These are phyloP conservation scores for Parnassius mnemosyne DNA, from an alignment of 2,888 invertebrate genomes.

Conservation along the genomic window DNA sequence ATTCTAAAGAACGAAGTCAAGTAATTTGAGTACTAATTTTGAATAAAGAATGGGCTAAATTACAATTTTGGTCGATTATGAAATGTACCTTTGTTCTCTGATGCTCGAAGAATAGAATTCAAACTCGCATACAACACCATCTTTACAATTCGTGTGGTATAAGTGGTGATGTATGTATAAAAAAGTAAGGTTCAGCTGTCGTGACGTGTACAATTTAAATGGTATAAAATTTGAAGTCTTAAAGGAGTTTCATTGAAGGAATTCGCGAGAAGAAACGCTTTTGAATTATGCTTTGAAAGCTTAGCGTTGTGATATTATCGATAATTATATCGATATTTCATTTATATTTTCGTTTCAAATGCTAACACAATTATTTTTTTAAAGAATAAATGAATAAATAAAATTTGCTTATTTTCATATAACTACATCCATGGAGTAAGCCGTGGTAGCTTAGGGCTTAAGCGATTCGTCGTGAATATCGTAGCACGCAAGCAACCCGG, in stretches of 20 bases:
- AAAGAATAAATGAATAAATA: too few species aligned
- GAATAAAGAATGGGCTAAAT: constrained; percentile 37
- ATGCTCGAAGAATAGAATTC: constrained; percentile 6
- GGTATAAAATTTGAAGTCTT: constrained; percentile 65
- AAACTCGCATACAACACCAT: constrained; percentile 11
- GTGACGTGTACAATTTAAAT: constrained; percentile 61
- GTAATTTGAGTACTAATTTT: constrained; percentile 70
- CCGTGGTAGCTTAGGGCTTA: too few species aligned
- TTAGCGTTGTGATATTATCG: constrained; percentile 38
- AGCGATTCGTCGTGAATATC: too few species aligned
- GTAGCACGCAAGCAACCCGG: too few species aligned
- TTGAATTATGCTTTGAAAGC: constrained; percentile 58
- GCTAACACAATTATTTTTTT: too few species aligned
- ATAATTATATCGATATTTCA: constrained; percentile 19
- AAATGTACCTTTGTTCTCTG: constrained; percentile 18
- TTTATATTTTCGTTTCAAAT: background rate
- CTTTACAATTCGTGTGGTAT: constrained; percentile 23
- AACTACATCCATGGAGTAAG: too few species aligned
- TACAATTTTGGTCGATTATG: constrained; percentile 23
- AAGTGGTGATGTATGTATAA: constrained; percentile 39
- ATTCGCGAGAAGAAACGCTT: constrained; percentile 71
- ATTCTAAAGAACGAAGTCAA: constrained; percentile 57
- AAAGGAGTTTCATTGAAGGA: constrained; percentile 58
- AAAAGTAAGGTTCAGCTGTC: constrained; percentile 66
- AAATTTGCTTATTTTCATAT: too few species aligned